Conservation (phyloP, 2,888 invertebrate genomes). For the Nowickia ferox region DNA sequence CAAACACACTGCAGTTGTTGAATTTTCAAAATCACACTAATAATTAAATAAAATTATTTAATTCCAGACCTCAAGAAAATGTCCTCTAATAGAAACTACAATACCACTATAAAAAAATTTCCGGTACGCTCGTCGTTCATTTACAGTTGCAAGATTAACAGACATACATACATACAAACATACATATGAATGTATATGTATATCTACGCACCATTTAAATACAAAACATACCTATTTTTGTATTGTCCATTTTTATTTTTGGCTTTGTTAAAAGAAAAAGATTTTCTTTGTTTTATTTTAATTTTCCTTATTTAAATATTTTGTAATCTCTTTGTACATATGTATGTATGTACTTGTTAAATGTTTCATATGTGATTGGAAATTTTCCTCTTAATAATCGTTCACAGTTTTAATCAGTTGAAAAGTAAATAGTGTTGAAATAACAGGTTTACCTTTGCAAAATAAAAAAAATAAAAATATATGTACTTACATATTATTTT, state of each 20-base stretch:
- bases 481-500: neutral
- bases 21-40: neutral
- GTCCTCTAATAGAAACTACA: constrained; percentile 9
- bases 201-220: neutral
- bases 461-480: constrained; percentile 20
- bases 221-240: constrained; percentile 8
- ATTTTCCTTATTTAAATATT: constrained; percentile 38
- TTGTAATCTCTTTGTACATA: constrained; percentile 31
- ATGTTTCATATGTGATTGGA: constrained; percentile 6
- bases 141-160: neutral
- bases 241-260: constrained; percentile 3
- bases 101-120: neutral
- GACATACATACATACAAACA: neutral
- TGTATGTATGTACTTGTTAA: neutral
- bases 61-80: neutral
- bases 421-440: constrained; percentile 72
- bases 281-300: constrained; percentile 48
- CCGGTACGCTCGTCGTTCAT: constrained; percentile 7
- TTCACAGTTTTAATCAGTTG: constrained; percentile 55
- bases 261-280: constrained; percentile 39
- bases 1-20: neutral
- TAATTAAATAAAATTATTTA: neutral
- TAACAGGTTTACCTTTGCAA: constrained; percentile 67
- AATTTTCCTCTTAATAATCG: constrained; percentile 14
- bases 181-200: neutral